Conservation (phyloP, 1,140 invertebrate genomes). For the Sycobia sp. region DNA sequence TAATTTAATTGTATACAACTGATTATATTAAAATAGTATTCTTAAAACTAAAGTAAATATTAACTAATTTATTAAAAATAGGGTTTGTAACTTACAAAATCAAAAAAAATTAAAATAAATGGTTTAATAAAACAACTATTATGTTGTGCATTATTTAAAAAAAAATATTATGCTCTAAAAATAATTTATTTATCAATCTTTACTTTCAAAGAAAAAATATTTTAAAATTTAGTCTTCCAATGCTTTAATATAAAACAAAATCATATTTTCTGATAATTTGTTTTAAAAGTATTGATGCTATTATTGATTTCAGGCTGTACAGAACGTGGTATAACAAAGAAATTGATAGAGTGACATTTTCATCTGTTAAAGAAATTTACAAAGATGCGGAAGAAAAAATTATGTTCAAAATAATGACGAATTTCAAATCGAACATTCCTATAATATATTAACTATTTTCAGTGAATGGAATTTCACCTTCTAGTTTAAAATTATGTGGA, state of each 20-base stretch:
- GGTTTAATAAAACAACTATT: constrained; percentile 6
- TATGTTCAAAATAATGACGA: constrained; percentile 27
- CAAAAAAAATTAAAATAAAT: constrained; percentile 21
- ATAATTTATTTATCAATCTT: constrained; percentile 30
- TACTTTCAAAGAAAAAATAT: constrained; percentile 27
- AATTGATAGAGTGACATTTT: constrained; percentile 31
- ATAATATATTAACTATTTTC: constrained; percentile 19
- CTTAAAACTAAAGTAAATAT: constrained; percentile 17
- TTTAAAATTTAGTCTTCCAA: constrained; percentile 13
- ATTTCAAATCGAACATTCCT: constrained; percentile 19
- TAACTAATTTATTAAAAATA: background rate
- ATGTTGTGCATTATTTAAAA: constrained; percentile 31
- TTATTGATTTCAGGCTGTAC: constrained; percentile 42
- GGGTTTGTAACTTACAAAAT: constrained; percentile 9
- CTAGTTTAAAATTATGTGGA: constrained; percentile 11
- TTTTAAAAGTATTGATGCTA: constrained; percentile 27
- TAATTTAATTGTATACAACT: background rate
- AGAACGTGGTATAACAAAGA: constrained; percentile 37
- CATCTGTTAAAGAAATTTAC: constrained; percentile 24
- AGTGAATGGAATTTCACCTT: constrained; percentile 19
- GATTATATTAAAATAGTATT: constrained; percentile 21
- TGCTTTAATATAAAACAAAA: constrained; percentile 30
- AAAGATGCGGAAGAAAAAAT: constrained; percentile 23
- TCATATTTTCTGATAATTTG: constrained; percentile 12
- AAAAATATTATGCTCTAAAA: constrained; percentile 24